Evolutionary conservation across 1,140 invertebrate genomes (phyloP).

Genomic region (Meloidogyne floridensis): DNA sequence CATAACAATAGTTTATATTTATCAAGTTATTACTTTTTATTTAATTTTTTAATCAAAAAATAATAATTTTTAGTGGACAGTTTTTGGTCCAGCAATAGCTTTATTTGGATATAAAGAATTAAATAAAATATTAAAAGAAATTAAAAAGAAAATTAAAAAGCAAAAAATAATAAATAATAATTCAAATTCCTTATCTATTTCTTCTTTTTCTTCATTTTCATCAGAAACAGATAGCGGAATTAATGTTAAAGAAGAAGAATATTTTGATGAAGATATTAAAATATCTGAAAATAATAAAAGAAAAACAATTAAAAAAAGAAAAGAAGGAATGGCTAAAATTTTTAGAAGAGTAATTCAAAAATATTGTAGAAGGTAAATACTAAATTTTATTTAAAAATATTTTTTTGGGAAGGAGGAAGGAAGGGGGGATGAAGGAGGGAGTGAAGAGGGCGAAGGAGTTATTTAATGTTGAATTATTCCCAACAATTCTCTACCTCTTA

Average conservation of each 20-base stretch:
- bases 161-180: background rate
- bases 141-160: conserved; percentile 13
- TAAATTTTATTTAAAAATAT: too few relatives aligned
- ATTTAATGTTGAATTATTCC: too few relatives aligned
- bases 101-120: conserved; percentile 56
- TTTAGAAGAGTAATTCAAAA: background rate
- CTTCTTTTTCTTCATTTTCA: background rate
- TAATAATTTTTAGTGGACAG: conserved; percentile 52
- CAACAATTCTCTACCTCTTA: too few relatives aligned
- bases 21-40: conserved; percentile 46
- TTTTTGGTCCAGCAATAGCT: conserved; percentile 60
- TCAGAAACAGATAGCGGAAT: conserved; percentile 4
- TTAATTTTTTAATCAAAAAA: conserved; percentile 7
- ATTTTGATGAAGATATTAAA: background rate
- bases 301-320: background rate
- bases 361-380: background rate
- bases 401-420: too few relatives aligned
- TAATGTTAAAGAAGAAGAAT: conserved; percentile 12
- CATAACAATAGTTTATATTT: conserved; percentile 62
- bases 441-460: too few relatives aligned
- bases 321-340: background rate
- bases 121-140: conserved; percentile 2
- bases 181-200: background rate
- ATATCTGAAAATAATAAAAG: background rate
- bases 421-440: too few relatives aligned